phyloP scores from a whole-genome alignment of 2,797 vertebrate species.

The Oceanodroma leucorhoa region DNA sequence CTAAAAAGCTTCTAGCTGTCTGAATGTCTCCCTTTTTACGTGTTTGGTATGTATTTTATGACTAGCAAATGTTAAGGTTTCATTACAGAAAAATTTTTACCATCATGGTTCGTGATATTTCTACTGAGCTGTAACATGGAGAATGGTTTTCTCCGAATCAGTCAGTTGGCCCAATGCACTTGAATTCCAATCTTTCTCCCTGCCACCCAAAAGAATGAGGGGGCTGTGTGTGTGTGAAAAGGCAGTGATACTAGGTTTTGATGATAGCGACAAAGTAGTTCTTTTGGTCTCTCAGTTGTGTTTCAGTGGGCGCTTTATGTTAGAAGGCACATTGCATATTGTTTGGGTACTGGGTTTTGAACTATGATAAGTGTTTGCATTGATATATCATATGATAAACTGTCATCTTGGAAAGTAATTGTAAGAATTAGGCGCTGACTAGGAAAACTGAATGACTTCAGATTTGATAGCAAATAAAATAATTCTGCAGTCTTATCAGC shows the following conservation, averaged over 20 bases:
- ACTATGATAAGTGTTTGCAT: accelerated
- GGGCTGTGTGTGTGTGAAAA: background rate
- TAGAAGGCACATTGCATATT: accelerated
- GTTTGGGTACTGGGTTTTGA: background rate
- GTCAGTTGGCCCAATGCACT: background rate
- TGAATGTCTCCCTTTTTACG: background rate
- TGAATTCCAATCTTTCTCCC: background rate
- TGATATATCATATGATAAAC: background rate
- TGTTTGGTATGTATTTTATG: background rate
- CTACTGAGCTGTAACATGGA: background rate
- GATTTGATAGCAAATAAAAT: background rate
- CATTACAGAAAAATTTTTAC: background rate
- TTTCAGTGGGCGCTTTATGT: background rate
- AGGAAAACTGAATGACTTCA: background rate
- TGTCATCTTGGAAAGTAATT: background rate
- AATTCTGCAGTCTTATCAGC: background rate
- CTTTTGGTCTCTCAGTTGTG: background rate
- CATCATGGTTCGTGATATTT: background rate
- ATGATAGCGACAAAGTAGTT: background rate
- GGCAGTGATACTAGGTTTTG: background rate
- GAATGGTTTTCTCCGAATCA: background rate
- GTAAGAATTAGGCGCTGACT: background rate
- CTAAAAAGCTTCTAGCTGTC: background rate
- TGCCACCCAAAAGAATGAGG: background rate
- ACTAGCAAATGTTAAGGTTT: background rate